Evolutionary conservation across 2,113 vertebrate genomes (phyloP).

Genomic region (Chionomys nivalis): DNA sequence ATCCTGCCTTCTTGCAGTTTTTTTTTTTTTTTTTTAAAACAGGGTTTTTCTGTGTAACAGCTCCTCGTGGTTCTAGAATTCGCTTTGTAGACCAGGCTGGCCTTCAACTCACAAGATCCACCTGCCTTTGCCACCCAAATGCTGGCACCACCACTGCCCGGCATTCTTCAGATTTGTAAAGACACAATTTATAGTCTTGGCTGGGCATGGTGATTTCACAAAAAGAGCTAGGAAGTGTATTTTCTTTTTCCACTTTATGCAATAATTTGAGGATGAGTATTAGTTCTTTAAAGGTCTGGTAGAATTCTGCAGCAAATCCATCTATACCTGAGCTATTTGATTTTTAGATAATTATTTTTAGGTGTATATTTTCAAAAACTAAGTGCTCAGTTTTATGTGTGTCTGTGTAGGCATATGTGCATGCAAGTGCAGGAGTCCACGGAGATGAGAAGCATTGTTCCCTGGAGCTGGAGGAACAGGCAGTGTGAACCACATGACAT

Average conservation of each 20-base stretch:
- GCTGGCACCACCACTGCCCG: not conserved
- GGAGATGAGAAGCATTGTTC: not conserved
- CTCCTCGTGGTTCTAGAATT: not conserved
- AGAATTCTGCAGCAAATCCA: not conserved
- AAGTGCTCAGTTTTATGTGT: not conserved
- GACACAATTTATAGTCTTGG: too few species aligned
- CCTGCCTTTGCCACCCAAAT: not conserved
- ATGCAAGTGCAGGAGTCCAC: not conserved
- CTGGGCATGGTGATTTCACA: not conserved
- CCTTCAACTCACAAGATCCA: not conserved
- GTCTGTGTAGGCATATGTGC: not conserved
- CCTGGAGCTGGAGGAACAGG: not conserved
- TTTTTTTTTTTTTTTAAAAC: not conserved
- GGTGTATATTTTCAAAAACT: not conserved
- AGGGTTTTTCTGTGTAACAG: not conserved
- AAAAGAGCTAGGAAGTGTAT: not conserved
- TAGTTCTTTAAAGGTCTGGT: not conserved
- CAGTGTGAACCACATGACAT: not conserved
- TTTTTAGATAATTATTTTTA: not conserved
- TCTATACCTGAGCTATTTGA: not conserved
- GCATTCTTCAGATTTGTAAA: too few species aligned
- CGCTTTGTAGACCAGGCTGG: not conserved
- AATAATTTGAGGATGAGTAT: not conserved
- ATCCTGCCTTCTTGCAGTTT: not conserved
- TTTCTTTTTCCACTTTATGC: not conserved